These are phyloP conservation scores for Eremobia ochroleuca DNA, from an alignment of 2,888 invertebrate genomes.

Conservation along the genomic window DNA sequence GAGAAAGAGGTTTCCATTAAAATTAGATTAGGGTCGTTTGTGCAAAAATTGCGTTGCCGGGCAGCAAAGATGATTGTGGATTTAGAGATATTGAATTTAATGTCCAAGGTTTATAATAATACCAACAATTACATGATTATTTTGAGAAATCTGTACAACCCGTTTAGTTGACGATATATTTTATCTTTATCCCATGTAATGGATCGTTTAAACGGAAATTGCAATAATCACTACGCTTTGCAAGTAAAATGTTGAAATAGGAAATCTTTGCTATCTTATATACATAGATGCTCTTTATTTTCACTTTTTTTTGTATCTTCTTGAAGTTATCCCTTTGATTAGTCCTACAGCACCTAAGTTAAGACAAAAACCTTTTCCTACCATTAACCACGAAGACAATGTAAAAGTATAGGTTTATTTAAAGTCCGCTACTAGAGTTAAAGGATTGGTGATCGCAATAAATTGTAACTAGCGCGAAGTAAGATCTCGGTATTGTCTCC, in stretches of 20 bases:
- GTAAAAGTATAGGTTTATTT: background rate
- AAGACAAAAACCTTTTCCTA: background rate
- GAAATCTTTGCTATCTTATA: background rate
- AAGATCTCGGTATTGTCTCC: background rate
- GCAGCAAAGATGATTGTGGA: background rate
- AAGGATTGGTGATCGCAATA: slow-evolving; percentile 36
- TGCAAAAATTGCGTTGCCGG: slow-evolving; percentile 27
- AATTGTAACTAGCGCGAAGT: slow-evolving; percentile 27
- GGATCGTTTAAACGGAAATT: background rate
- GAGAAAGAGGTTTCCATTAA: slow-evolving; percentile 55
- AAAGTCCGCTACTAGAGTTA: background rate
- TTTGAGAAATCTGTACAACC: background rate
- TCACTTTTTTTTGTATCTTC: background rate
- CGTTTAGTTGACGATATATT: background rate
- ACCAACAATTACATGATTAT: background rate
- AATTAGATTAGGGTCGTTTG: slow-evolving; percentile 58
- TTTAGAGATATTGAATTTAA: slow-evolving; percentile 5
- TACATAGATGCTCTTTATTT: background rate
- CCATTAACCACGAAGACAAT: background rate
- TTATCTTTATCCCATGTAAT: accelerated
- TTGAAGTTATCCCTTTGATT: background rate
- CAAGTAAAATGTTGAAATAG: background rate
- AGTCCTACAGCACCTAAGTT: background rate
- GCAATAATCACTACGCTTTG: background rate
- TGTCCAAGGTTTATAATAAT: background rate